phyloP scores from a whole-genome alignment of 2,797 vertebrate genomes.

The Danio kyathit region DNA sequence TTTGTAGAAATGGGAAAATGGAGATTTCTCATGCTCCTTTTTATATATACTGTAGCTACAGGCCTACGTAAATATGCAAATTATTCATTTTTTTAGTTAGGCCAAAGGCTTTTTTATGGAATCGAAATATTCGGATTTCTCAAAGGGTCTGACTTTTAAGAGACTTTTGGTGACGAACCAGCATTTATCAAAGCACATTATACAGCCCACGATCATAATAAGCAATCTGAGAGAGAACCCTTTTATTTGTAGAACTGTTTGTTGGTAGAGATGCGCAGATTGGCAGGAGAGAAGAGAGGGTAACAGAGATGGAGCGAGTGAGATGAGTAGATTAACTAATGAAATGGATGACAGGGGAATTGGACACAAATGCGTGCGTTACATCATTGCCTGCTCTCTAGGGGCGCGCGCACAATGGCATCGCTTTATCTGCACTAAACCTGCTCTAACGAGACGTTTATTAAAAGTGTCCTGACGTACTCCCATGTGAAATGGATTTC shows the following conservation, averaged over 20 bases:
- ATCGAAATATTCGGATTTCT: neutral
- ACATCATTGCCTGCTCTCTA: constrained; percentile 55
- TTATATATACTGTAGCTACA: neutral
- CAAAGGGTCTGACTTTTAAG: neutral
- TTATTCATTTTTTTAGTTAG: neutral
- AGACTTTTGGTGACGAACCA: constrained; percentile 1
- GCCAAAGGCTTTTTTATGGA: neutral
- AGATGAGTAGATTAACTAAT: constrained; percentile 78
- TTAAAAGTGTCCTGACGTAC: constrained; percentile 72
- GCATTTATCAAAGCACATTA: constrained; percentile 59
- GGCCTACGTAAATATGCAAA: neutral
- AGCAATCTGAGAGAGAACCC: constrained; percentile 47
- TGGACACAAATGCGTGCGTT: constrained; percentile 66
- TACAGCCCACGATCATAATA: constrained; percentile 57
- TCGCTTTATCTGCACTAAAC: constrained; percentile 73
- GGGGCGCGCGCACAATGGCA: constrained; percentile 67
- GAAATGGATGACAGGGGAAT: constrained; percentile 71
- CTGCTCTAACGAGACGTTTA: constrained; percentile 74
- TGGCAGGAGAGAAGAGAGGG: constrained; percentile 49
- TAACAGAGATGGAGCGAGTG: constrained; percentile 66
- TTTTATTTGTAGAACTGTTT: constrained; percentile 60
- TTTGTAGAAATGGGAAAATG: constrained; percentile 28
- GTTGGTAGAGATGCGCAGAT: constrained; percentile 53
- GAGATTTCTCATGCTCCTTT: constrained; percentile 7
- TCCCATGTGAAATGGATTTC: constrained; percentile 66